Conservation (phyloP, 53 echinoderm and acorn worm species). For the Paelopatides confundens region DNA sequence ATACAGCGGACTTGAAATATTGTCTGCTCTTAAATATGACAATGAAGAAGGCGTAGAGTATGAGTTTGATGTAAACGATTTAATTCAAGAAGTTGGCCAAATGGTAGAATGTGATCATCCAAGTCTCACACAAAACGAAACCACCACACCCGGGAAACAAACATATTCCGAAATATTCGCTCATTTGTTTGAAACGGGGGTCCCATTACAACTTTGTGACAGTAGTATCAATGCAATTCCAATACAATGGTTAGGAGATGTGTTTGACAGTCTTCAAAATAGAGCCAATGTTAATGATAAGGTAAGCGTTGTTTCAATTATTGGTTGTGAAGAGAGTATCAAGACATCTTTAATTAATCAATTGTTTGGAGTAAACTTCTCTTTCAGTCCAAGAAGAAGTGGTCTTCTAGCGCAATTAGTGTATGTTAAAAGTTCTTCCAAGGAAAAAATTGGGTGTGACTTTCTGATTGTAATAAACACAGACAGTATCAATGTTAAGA, state of each 20-base stretch:
- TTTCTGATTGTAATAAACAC: neutral
- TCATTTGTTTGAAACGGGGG: neutral
- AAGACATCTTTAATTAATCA: neutral
- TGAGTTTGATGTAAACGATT: neutral
- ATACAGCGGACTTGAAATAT: neutral
- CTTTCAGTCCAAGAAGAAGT: neutral
- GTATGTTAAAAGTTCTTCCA: neutral
- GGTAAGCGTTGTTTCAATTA: neutral
- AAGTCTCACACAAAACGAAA: neutral
- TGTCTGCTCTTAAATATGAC: neutral
- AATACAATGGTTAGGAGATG: neutral
- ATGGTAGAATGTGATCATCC: neutral
- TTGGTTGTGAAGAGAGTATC: neutral
- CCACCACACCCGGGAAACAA: neutral
- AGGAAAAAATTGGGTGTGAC: neutral
- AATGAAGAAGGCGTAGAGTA: neutral
- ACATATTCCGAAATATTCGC: neutral
- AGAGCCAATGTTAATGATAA: neutral
- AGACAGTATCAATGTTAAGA: neutral
- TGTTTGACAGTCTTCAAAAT: neutral
- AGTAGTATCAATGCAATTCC: neutral
- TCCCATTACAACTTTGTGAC: neutral
- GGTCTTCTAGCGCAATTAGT: neutral
- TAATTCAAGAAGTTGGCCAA: neutral
- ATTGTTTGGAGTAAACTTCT: conserved; percentile 18